Conservation (phyloP, 2,113 vertebrate genomes). For the Seriola dumerili region DNA sequence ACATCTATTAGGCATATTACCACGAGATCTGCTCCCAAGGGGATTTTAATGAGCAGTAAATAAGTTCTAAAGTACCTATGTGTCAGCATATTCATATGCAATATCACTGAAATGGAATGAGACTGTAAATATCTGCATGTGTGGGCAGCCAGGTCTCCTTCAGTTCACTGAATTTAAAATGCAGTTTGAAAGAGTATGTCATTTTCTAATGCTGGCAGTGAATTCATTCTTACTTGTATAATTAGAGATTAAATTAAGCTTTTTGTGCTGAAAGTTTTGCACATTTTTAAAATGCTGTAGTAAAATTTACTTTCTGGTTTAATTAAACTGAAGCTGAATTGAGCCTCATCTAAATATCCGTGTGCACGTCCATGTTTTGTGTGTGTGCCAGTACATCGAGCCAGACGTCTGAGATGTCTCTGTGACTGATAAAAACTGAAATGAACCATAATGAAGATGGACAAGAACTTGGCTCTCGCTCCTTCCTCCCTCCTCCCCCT, state of each 20-base stretch:
- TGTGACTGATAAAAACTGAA: constrained; percentile 57
- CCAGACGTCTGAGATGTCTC: constrained; percentile 52
- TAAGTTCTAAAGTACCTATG: not conserved
- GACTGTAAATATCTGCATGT: constrained; percentile 5
- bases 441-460: constrained; percentile 63
- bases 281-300: constrained; percentile 19
- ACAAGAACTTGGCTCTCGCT: constrained; percentile 66
- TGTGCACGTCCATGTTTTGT: constrained; percentile 33
- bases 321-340: constrained; percentile 49
- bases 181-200: constrained; percentile 8
- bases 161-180: constrained; percentile 29
- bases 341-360: constrained; percentile 33
- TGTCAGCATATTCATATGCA: constrained; percentile 11
- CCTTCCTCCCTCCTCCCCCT: not conserved
- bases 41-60: constrained; percentile 24
- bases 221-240: constrained; percentile 20
- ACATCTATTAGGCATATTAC: constrained; percentile 8
- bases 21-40: constrained; percentile 8
- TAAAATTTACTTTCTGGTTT: constrained; percentile 38
- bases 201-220: constrained; percentile 5
- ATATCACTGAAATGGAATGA: not conserved
- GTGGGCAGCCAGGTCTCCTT: constrained; percentile 2
- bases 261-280: constrained; percentile 15
- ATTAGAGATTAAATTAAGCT: constrained; percentile 22
- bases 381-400: constrained; percentile 44